Evolutionary conservation across 2,797 vertebrate species (phyloP), one percentile per base, ranked within the genome.

Genomic region (Myotis planiceps): DNA sequence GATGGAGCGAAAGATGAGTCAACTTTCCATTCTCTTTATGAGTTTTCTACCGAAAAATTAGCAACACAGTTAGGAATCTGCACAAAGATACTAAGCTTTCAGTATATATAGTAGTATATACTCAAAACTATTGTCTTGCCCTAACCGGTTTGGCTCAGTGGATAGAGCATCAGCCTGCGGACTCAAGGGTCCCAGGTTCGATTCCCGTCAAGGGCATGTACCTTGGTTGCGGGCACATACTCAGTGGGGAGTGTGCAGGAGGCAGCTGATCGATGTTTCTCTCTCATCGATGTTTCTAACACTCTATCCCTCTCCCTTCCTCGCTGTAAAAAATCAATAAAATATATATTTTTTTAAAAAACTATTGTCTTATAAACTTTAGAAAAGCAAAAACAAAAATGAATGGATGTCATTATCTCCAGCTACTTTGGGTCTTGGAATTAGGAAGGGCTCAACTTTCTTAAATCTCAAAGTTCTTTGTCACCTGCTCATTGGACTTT

Each of bases 301-400:
- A n/a, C n/a, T n/a, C n/a, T n/a, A n/a, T n/a, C n/a, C n/a, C n/a
- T n/a, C n/a, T n/a, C n/a, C n/a, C n/a, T n/a, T n/a, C n/a, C n/a
- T n/a, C n/a, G n/a, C n/a, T n/a, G n/a, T n/a, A n/a, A n/a, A n/a
- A n/a, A n/a, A n/a, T n/a, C n/a, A n/a, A n/a, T n/a, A n/a, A n/a
- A n/a, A n/a, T n/a, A n/a, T n/a, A n/a, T n/a, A n/a, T n/a, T n/a
- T n/a, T n/a, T n/a, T n/a, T n/a, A n/a, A n/a, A n/a, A 90, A 84
- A 94, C 14, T 3, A 92, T 34, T 76, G 29, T 8, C 60, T 3
- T 49, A 23, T n/a, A 15, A 23, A 63, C 18, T 79, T 94, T 6
- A 91, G 19, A 68, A 92, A 88, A 86, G 42, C 60, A 74, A 90
- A 87, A 71, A 10, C 14, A 37, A 45, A 76, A 92, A 51, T n/a